These are phyloP conservation scores for Xyliphius kryptos DNA, from an alignment of 2,113 vertebrate genomes.

Conservation along the genomic window DNA sequence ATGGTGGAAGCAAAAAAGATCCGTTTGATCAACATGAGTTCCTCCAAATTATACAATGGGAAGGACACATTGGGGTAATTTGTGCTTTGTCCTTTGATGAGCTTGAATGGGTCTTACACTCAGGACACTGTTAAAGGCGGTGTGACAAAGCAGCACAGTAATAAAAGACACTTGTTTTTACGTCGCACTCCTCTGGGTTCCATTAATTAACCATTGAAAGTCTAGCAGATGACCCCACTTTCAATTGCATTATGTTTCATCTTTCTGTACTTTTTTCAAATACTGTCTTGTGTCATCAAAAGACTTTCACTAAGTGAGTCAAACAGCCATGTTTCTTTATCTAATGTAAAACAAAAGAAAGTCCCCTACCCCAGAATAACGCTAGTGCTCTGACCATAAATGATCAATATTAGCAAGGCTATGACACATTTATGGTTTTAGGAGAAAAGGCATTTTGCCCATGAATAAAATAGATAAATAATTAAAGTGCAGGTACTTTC, in stretches of 20 bases:
- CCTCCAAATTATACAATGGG: too few relatives aligned
- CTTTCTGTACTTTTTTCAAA: constrained; percentile 27
- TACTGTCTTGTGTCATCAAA: constrained; percentile 29
- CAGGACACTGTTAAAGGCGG: too few relatives aligned
- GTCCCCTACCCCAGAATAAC: constrained; percentile 29
- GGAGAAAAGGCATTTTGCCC: background rate
- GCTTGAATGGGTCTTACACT: too few relatives aligned
- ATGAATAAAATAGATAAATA: background rate
- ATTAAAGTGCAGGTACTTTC: background rate
- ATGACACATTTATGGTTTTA: constrained; percentile 24
- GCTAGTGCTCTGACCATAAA: constrained; percentile 6
- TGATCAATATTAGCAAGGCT: constrained; percentile 14
- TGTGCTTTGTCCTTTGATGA: too few relatives aligned
- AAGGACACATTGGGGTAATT: too few relatives aligned
- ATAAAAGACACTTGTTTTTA: too few relatives aligned
- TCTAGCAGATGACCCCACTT: constrained; percentile 15
- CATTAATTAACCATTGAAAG: constrained; percentile 11
- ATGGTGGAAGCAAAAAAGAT: too few relatives aligned
- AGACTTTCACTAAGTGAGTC: constrained; percentile 38
- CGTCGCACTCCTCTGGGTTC: too few relatives aligned
- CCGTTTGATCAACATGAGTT: too few relatives aligned
- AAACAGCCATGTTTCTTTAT: constrained; percentile 4
- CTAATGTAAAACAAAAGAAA: constrained; percentile 36
- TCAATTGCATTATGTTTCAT: constrained; percentile 11
- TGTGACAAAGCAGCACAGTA: too few relatives aligned